Percentiles rank a stretch among this genome's conserved stretches.
Conservation (phyloP, 2,113 vertebrate species). For the Ibidorhyncha struthersii region DNA sequence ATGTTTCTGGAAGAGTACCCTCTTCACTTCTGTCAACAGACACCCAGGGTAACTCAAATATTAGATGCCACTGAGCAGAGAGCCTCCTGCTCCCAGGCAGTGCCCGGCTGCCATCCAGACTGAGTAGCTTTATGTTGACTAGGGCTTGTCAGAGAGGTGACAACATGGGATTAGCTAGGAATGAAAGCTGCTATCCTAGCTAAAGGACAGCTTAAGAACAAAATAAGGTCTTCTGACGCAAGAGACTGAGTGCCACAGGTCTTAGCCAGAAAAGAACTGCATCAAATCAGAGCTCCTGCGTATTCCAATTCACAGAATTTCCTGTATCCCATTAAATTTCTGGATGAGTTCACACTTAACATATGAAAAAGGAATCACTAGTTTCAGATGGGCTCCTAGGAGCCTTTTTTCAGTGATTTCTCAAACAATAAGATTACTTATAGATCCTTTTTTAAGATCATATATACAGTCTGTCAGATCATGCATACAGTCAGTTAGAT, state of each 20-base stretch:
- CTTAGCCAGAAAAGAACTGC: not conserved
- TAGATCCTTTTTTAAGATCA: not conserved
- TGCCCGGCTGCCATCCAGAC: not conserved
- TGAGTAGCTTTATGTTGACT: not conserved
- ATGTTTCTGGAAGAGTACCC: not conserved
- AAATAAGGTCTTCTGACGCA: not conserved
- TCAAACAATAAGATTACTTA: not conserved
- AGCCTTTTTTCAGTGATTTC: not conserved
- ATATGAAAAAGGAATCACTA: not conserved
- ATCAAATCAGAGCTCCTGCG: not conserved
- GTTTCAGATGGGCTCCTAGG: not conserved
- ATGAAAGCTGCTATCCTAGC: not conserved
- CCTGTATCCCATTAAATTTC: not conserved
- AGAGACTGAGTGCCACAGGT: not conserved
- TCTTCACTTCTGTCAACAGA: not conserved
- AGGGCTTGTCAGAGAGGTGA: slow-evolving; percentile 6
- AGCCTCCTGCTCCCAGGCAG: not conserved
- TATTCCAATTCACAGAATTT: not conserved
- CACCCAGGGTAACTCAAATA: not conserved
- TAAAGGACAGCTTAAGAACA: not conserved
- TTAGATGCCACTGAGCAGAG: not conserved
- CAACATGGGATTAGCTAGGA: slow-evolving; percentile 35
- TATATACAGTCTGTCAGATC: fast-evolving
- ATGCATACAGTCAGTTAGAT: not conserved
- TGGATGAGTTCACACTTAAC: not conserved